Conservation (phyloP, 1,140 invertebrate genomes). For the Nixonia krombeini region DNA sequence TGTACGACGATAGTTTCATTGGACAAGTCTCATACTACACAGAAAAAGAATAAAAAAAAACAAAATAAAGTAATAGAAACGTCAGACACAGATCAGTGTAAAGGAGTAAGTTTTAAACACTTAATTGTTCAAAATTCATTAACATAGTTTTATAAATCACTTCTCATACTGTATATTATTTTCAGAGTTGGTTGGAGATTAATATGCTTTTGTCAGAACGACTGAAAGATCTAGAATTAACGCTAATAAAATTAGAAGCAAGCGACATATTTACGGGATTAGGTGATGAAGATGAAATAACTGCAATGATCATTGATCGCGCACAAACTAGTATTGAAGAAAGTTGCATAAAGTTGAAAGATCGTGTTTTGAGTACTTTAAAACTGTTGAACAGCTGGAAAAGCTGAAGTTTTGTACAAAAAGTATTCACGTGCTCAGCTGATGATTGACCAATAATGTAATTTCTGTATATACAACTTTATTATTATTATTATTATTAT, state of each 20-base stretch:
- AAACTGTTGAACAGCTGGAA: conserved; percentile 65
- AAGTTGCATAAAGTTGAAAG: conserved; percentile 62
- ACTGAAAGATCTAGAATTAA: conserved; percentile 55
- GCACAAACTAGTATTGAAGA: conserved; percentile 61
- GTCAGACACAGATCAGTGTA: conserved; percentile 47
- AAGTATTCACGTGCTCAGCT: conserved; percentile 51
- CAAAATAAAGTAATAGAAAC: conserved; percentile 54
- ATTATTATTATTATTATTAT: neutral
- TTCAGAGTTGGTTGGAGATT: conserved; percentile 62
- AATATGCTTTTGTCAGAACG: conserved; percentile 55
- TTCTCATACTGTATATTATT: neutral
- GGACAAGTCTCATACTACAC: conserved; percentile 47
- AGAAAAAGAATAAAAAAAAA: conserved; percentile 67
- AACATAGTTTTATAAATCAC: too few species aligned
- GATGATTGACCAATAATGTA: conserved; percentile 49
- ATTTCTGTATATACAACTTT: conserved; percentile 44
- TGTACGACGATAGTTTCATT: conserved; percentile 54
- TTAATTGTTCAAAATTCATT: too few species aligned
- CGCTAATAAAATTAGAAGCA: conserved; percentile 59
- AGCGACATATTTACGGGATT: conserved; percentile 55
- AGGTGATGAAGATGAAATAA: conserved; percentile 41
- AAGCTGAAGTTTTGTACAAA: conserved; percentile 66
- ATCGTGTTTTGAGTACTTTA: conserved; percentile 56
- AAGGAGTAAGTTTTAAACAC: conserved; percentile 20
- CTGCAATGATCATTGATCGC: conserved; percentile 47